Evolutionary conservation across 2,797 vertebrate genomes (phyloP).

Genomic region (Protosalanx chinensis): DNA sequence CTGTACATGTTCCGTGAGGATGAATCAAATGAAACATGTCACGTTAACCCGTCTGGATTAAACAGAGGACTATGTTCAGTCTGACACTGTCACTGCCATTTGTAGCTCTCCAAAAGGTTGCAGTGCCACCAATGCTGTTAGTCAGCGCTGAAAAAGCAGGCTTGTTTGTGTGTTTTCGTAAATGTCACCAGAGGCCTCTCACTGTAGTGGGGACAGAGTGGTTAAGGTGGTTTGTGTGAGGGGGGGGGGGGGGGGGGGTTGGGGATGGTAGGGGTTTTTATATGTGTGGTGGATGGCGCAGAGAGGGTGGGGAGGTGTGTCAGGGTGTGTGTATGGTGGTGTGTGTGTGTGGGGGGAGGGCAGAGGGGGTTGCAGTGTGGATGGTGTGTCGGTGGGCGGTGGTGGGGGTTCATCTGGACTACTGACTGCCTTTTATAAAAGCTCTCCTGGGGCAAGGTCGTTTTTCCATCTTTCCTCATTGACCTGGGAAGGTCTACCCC

Average conservation of each 20-base stretch:
- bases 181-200: constrained; percentile 21
- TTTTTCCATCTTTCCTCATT: neutral
- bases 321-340: too few species aligned
- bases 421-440: constrained; percentile 28
- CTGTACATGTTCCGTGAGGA: too few species aligned
- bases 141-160: neutral
- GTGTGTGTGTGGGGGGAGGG: too few species aligned
- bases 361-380: too few species aligned
- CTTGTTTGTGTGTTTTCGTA: constrained; percentile 23
- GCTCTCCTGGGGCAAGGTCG: neutral
- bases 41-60: too few species aligned
- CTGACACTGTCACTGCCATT: neutral
- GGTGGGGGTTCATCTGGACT: constrained; percentile 29
- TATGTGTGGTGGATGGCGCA: too few species aligned
- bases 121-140: neutral
- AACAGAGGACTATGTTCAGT: neutral
- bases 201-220: too few species aligned
- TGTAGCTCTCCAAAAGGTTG: neutral
- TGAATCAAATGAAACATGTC: too few species aligned
- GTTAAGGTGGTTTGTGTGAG: neutral
- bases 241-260: too few species aligned
- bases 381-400: neutral
- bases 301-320: too few species aligned
- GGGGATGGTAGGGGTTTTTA: too few species aligned
- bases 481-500: neutral